A percentile compares a stretch with the other conserved stretches of the same genome.
These are phyloP conservation scores for Crotophaga sulcirostris DNA, from an alignment of 2,113 vertebrate species.

Conservation along the genomic window DNA sequence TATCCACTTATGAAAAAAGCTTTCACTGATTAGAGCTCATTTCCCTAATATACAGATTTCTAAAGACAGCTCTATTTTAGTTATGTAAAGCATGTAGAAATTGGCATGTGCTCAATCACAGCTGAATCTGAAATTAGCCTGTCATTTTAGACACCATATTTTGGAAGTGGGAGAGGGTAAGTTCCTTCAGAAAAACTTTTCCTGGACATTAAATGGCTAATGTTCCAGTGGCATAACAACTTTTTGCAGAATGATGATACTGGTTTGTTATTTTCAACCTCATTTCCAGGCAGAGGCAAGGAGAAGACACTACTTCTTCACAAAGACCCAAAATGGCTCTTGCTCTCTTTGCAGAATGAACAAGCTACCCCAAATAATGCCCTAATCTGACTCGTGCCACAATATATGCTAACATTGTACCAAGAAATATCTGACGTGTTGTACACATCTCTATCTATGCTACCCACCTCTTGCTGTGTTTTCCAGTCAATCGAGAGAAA, in stretches of 20 bases:
- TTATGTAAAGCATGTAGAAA: slow-evolving; percentile 79
- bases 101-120: slow-evolving; percentile 78
- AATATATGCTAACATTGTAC: background rate
- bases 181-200: slow-evolving; percentile 48
- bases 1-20: slow-evolving; percentile 64
- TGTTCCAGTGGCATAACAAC: background rate
- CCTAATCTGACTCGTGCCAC: background rate
- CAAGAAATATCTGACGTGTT: background rate
- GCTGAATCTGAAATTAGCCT: slow-evolving; percentile 79
- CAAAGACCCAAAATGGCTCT: background rate
- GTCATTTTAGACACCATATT: slow-evolving; percentile 74
- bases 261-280: background rate
- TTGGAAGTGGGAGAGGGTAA: slow-evolving; percentile 25
- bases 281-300: background rate
- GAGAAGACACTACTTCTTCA: background rate
- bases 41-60: slow-evolving; percentile 75
- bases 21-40: slow-evolving; percentile 73
- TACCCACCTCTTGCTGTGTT: background rate
- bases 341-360: background rate
- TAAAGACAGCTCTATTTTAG: slow-evolving; percentile 82
- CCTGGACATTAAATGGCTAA: slow-evolving; percentile 18
- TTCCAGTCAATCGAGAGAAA: background rate
- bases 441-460: background rate
- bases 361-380: background rate
- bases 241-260: background rate